Evolutionary conservation across 2,888 invertebrate genomes (phyloP).

Genomic region (Chrysopilus asiliformis): DNA sequence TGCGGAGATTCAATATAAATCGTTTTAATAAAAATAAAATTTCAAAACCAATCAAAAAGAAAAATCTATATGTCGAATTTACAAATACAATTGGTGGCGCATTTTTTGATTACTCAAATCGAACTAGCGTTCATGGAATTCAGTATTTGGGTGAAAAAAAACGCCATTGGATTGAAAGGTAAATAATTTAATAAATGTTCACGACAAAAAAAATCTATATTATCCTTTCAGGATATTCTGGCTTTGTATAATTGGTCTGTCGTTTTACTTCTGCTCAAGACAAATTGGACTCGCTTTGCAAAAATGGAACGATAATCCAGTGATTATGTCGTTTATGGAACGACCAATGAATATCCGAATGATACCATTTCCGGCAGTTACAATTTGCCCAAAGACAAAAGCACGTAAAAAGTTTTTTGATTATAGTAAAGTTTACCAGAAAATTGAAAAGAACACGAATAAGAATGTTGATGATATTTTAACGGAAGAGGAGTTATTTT

Average conservation of each 20-base stretch:
- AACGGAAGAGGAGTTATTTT: constrained; percentile 4
- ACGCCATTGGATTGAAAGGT: constrained; percentile 39
- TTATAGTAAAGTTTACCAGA: constrained; percentile 3
- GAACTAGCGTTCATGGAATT: constrained; percentile 43
- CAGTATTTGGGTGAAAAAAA: constrained; percentile 41
- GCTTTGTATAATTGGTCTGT: constrained; percentile 8
- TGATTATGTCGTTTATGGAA: constrained; percentile 52
- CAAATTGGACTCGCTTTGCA: constrained; percentile 44
- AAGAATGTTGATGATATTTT: constrained; percentile 6
- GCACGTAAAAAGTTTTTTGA: too few species aligned
- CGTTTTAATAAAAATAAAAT: too few species aligned
- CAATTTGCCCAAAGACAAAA: constrained; percentile 14
- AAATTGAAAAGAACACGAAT: constrained; percentile 3
- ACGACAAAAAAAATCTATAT: background rate
- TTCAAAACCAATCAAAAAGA: too few species aligned
- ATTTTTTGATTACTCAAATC: constrained; percentile 40
- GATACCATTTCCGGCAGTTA: constrained; percentile 15
- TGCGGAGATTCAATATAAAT: too few species aligned
- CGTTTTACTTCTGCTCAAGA: constrained; percentile 16
- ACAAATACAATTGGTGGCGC: too few species aligned
- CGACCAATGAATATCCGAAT: constrained; percentile 37
- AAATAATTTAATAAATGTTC: constrained; percentile 13
- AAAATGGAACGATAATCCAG: constrained; percentile 49
- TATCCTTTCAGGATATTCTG: constrained; percentile 10
- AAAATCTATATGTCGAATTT: too few species aligned